Evolutionary conservation across 2,888 invertebrate species (phyloP), one percentile per base, ranked within the genome.

Genomic region (Zygaena filipendulae): DNA sequence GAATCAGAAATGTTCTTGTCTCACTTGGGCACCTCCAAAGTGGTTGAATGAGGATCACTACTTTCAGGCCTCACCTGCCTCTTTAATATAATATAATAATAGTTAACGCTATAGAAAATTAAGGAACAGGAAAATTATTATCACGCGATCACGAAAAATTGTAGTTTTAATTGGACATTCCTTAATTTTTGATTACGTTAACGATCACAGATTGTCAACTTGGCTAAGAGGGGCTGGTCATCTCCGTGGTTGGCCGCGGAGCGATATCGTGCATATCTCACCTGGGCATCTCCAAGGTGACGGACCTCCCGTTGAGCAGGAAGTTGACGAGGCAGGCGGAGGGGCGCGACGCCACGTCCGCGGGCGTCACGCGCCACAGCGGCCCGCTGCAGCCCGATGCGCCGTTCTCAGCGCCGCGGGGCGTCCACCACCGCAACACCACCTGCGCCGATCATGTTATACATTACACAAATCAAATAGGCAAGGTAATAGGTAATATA

Each of bases 291-390:
- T 97, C 97, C 25, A 97, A 70, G 81, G 94, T 88, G 8, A 95
- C 94, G 0, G 92, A 92, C n/a, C 94, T 82, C 6, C 97, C 97
- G 52, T 92, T 94, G 1, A 97, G 82, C n/a, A 99, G 77, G 69
- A 99, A 99, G 70, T 97, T 97, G 24, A 97, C 98, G 27, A 99
- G 82, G 60, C 98, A 99, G 1, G 97, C 93, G 0, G 97, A 97
- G 0, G 98, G 98, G 1, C 98, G 84, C 11, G 96, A 96, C 43
- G 96, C 97, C 1, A 97, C 96, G 69, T 97, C 96, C 0, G 96
- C 94, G 0, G 97, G 97, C 0, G 97, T 97, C 12, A 97, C 94
- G 35, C 95, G 83, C 69, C 91, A 91, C 64, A 95, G 89, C 0
- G 90, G 89, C 0, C 92, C 88, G 89, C 92, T 54, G 89, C 92